These are phyloP conservation scores for Lucinisca nassula DNA, from an alignment of 2,888 invertebrate genomes.

Conservation along the genomic window DNA sequence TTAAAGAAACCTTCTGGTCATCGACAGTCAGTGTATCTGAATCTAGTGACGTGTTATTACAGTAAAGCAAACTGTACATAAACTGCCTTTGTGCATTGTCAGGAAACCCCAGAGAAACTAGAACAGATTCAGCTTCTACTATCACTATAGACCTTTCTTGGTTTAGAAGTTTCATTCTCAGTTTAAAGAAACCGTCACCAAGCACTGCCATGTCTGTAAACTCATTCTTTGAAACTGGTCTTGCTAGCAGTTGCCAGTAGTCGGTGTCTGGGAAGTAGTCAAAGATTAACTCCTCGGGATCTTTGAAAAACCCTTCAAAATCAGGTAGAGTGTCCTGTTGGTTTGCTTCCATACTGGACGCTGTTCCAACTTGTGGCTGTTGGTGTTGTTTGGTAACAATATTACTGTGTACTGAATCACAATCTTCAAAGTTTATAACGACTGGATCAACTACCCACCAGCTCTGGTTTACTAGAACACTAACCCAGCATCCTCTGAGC, in stretches of 20 bases:
- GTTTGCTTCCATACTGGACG: not conserved
- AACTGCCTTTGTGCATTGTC: slow-evolving; percentile 40
- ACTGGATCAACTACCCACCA: slow-evolving; percentile 62
- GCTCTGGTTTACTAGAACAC: slow-evolving; percentile 49
- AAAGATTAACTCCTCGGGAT: slow-evolving; percentile 64
- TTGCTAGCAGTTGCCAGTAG: slow-evolving; percentile 63
- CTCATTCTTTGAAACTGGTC: slow-evolving; percentile 47
- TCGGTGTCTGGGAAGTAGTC: slow-evolving; percentile 59
- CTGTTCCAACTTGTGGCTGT: not conserved
- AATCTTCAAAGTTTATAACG: not conserved
- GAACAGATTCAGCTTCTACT: slow-evolving; percentile 3
- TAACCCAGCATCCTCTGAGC: slow-evolving; percentile 54
- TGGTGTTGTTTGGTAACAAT: not conserved
- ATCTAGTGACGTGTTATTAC: slow-evolving; percentile 2
- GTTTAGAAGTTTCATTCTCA: slow-evolving; percentile 42
- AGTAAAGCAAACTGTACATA: slow-evolving; percentile 34
- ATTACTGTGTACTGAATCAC: not conserved
- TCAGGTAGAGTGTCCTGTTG: not conserved
- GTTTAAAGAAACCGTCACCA: slow-evolving; percentile 45
- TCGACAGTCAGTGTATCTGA: not conserved
- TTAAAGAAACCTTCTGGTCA: not conserved
- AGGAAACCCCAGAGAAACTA: slow-evolving; percentile 34
- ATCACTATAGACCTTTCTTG: slow-evolving; percentile 31
- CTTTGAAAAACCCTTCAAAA: slow-evolving; percentile 35
- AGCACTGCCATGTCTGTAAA: slow-evolving; percentile 48